A percentile compares a stretch with the other conserved stretches of the same genome.
phyloP scores from a whole-genome alignment of 1,140 invertebrate species.

The Ceratitis capitata region DNA sequence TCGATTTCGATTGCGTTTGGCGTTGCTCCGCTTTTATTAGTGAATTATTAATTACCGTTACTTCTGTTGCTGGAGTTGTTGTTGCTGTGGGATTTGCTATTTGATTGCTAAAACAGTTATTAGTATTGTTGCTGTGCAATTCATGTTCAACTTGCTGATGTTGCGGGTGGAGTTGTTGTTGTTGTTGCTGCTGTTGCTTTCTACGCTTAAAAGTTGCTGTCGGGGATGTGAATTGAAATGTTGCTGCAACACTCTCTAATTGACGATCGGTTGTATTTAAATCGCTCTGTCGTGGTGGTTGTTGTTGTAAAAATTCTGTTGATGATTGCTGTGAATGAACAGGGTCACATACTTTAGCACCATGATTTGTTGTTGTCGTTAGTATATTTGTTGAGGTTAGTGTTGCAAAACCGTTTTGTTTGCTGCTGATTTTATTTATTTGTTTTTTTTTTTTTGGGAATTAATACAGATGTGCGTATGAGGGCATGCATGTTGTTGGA shows the following conservation, averaged over 20 bases:
- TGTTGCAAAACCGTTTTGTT: slow-evolving; percentile 21
- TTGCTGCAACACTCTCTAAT: background rate
- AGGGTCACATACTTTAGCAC: background rate
- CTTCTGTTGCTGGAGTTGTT: slow-evolving; percentile 28
- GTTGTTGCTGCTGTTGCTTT: slow-evolving; percentile 43
- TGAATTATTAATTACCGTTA: slow-evolving; percentile 4
- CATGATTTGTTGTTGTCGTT: background rate
- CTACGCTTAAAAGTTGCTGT: slow-evolving; percentile 47
- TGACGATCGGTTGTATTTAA: background rate
- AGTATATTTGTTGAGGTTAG: background rate
- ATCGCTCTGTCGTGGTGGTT: slow-evolving; percentile 33
- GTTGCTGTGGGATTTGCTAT: slow-evolving; percentile 17
- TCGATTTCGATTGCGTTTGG: background rate
- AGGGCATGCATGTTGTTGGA: background rate
- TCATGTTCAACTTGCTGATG: slow-evolving; percentile 33
- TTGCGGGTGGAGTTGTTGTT: slow-evolving; percentile 24
- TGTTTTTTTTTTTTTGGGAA: no score
- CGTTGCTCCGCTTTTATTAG: background rate
- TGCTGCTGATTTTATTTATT: background rate
- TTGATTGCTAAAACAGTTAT: slow-evolving; percentile 27
- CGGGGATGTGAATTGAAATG: slow-evolving; percentile 48
- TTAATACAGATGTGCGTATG: no score
- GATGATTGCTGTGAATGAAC: slow-evolving; percentile 41
- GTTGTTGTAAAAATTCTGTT: slow-evolving; percentile 38
- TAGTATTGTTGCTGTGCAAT: slow-evolving; percentile 23